phyloP scores from a whole-genome alignment of 2,888 invertebrate genomes.

The Eupithecia vulgata region DNA sequence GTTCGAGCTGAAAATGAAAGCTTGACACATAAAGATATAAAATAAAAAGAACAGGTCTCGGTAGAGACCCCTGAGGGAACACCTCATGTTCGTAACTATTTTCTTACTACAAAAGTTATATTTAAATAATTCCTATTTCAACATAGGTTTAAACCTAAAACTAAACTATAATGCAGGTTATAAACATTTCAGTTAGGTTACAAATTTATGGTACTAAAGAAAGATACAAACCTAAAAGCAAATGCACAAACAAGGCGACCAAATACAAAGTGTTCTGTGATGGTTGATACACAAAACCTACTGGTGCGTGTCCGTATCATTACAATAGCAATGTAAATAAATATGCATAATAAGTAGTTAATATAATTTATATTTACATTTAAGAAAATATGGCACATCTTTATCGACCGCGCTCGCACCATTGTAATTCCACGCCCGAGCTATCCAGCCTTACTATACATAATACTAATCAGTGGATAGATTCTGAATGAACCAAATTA shows the following conservation, averaged over 20 bases:
- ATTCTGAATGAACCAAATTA: constrained; percentile 37
- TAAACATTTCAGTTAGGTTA: constrained; percentile 51
- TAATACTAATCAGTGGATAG: constrained; percentile 53
- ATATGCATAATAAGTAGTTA: constrained; percentile 78
- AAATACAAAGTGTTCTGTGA: constrained; percentile 70
- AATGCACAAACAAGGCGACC: constrained; percentile 79
- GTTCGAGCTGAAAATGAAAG: constrained; percentile 35
- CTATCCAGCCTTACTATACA: constrained; percentile 63
- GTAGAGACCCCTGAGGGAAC: constrained; percentile 30
- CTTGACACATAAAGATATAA: constrained; percentile 25
- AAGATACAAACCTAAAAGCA: constrained; percentile 75
- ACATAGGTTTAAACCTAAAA: constrained; percentile 46
- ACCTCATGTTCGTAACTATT: constrained; percentile 41
- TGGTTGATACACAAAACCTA: constrained; percentile 64
- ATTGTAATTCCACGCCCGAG: constrained; percentile 53
- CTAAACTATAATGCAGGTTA: constrained; percentile 54
- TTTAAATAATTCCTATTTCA: constrained; percentile 50
- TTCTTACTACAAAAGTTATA: constrained; percentile 43
- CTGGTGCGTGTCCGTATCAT: constrained; percentile 55
- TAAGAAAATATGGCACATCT: constrained; percentile 84
- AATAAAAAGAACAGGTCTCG: constrained; percentile 25
- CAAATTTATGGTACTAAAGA: constrained; percentile 56
- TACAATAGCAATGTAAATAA: constrained; percentile 76
- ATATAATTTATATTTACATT: constrained; percentile 82
- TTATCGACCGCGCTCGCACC: constrained; percentile 74